These are phyloP conservation scores for Eristalinus aeneus DNA, from an alignment of 2,888 invertebrate genomes.

Conservation along the genomic window DNA sequence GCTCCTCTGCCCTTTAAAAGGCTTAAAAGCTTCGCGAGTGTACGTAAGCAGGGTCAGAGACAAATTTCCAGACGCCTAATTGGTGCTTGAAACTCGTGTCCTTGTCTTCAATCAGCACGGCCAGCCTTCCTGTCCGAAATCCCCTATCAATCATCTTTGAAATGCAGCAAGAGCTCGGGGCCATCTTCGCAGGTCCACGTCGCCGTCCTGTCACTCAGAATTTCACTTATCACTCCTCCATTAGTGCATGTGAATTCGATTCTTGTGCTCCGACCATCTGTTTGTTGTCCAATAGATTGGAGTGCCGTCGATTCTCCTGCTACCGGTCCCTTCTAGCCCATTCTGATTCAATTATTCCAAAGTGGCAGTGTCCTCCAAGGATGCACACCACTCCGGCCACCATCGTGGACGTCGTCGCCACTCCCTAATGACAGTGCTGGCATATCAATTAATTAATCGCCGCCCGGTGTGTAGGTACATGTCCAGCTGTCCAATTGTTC, in stretches of 20 bases:
- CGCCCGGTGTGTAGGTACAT: background rate
- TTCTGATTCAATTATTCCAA: background rate
- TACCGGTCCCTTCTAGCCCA: background rate
- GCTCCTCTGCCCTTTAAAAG: no score
- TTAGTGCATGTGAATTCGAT: background rate
- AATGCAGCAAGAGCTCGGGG: background rate
- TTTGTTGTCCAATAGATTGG: background rate
- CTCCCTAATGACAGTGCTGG: background rate
- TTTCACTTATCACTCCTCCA: background rate
- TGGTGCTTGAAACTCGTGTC: no score
- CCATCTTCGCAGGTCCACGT: background rate
- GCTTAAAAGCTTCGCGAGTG: no score
- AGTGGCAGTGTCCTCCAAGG: background rate
- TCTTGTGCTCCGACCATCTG: background rate
- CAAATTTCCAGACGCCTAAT: no score
- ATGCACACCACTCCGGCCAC: background rate
- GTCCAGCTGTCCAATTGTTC: conserved; percentile 18
- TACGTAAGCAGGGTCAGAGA: no score
- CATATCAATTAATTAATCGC: conserved; percentile 55
- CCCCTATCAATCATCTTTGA: background rate
- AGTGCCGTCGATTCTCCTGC: background rate
- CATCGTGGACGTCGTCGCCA: background rate
- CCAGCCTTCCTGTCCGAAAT: background rate
- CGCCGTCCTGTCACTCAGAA: background rate
- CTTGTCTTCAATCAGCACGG: no score